These are phyloP conservation scores for Aspiorhynchus laticeps DNA, from an alignment of 2,113 vertebrate species.

Conservation along the genomic window DNA sequence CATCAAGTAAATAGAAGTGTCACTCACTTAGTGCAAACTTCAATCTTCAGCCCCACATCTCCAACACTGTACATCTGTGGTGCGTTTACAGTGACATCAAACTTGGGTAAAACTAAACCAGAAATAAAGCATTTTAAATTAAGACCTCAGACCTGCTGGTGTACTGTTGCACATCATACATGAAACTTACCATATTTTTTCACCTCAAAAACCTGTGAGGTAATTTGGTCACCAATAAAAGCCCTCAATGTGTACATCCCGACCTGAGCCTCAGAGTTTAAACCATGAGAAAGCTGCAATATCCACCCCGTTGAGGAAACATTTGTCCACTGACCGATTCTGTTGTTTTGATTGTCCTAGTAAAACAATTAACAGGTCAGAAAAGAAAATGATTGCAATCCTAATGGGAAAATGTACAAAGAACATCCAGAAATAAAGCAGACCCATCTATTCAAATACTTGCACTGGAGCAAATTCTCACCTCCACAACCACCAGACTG, in stretches of 20 bases:
- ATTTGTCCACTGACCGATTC: slow-evolving; percentile 73
- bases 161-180: neutral
- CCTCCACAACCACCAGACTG: neutral
- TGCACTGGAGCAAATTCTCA: neutral
- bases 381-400: too few species aligned
- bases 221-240: neutral
- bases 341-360: slow-evolving; percentile 62
- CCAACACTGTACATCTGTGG: slow-evolving; percentile 50
- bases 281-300: slow-evolving; percentile 65
- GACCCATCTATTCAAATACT: neutral
- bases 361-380: too few species aligned
- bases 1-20: rapidly evolving
- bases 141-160: neutral
- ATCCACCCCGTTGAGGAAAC: slow-evolving; percentile 57
- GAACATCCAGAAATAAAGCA: too few species aligned
- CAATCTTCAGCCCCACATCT: slow-evolving; percentile 49
- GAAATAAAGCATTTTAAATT: neutral
- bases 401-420: neutral
- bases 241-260: slow-evolving; percentile 62
- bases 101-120: slow-evolving; percentile 71
- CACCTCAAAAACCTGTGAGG: slow-evolving; percentile 63
- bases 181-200: slow-evolving; percentile 63
- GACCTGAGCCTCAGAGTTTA: slow-evolving; percentile 68
- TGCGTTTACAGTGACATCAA: slow-evolving; percentile 59
- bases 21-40: slow-evolving; percentile 69